phyloP scores from a whole-genome alignment of 2,888 invertebrate genomes.

The Patella caerulea region DNA sequence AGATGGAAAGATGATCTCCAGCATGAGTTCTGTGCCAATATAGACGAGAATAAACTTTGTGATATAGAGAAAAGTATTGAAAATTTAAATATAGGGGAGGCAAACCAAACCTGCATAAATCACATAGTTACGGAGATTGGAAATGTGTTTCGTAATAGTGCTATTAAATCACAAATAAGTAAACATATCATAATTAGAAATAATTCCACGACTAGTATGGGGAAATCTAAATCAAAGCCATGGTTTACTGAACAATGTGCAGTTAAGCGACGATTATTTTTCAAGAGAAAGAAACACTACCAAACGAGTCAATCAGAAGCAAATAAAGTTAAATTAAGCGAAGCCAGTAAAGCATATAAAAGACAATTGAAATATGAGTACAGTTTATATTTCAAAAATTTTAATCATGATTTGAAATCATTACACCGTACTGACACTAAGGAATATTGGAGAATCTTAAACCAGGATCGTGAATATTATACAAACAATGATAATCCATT shows the following conservation, averaged over 20 bases:
- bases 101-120: too few species aligned
- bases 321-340: not conserved
- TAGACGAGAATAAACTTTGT: too few species aligned
- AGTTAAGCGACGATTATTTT: not conserved
- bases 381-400: not conserved
- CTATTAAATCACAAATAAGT: too few species aligned
- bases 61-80: too few species aligned
- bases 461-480: not conserved
- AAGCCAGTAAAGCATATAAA: not conserved
- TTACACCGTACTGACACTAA: not conserved
- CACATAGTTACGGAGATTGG: too few species aligned
- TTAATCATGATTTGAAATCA: not conserved
- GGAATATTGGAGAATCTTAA: not conserved
- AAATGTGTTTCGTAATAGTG: too few species aligned
- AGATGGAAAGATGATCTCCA: too few species aligned
- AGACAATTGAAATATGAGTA: not conserved
- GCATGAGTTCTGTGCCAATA: too few species aligned
- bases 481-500: not conserved
- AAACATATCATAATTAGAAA: too few species aligned
- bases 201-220: not conserved
- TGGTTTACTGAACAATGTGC: slow-evolving; percentile 3
- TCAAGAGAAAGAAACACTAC: not conserved
- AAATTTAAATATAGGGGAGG: too few species aligned
- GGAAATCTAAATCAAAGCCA: not conserved
- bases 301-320: not conserved